Percentiles rank a stretch among this genome's conserved stretches.
These are phyloP conservation scores for Rachycentron canadum DNA, from an alignment of 2,797 vertebrate genomes.

Conservation along the genomic window DNA sequence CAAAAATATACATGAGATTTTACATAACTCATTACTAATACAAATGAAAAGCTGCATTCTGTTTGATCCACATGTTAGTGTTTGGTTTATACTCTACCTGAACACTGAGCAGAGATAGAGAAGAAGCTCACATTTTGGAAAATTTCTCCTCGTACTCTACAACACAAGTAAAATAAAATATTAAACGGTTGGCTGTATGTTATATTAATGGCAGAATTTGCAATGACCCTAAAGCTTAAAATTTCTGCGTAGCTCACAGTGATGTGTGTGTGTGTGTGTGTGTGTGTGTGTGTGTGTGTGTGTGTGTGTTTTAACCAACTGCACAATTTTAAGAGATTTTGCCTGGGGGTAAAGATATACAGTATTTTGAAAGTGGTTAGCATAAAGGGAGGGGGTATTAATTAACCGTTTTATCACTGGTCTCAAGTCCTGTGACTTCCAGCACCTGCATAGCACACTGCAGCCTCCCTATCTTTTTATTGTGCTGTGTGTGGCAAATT, in stretches of 20 bases:
- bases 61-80: too few species aligned
- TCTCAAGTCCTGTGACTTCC: conserved; percentile 18
- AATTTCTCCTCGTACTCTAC: not conserved
- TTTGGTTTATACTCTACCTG: not conserved
- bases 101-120: not conserved
- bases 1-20: too few species aligned
- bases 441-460: conserved; percentile 16
- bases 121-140: not conserved
- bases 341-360: not conserved
- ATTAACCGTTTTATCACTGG: conserved; percentile 52
- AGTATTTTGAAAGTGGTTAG: conserved; percentile 3
- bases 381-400: conserved; percentile 28
- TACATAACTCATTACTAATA: too few species aligned
- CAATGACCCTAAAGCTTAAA: conserved; percentile 1
- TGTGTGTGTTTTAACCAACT: conserved; percentile 1
- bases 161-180: conserved; percentile 2
- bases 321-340: not conserved
- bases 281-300: not conserved
- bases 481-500: conserved; percentile 39
- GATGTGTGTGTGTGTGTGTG: not conserved
- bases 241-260: not conserved
- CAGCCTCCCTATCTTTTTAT: conserved; percentile 9
- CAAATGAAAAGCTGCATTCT: not conserved
- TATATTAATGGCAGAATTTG: conserved; percentile 26
- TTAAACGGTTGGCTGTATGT: not conserved